Percentiles rank a stretch among this genome's conserved stretches.
Evolutionary conservation across 2,888 invertebrate genomes (phyloP).

Genomic region (Gastracanthus pulcherrimus): DNA sequence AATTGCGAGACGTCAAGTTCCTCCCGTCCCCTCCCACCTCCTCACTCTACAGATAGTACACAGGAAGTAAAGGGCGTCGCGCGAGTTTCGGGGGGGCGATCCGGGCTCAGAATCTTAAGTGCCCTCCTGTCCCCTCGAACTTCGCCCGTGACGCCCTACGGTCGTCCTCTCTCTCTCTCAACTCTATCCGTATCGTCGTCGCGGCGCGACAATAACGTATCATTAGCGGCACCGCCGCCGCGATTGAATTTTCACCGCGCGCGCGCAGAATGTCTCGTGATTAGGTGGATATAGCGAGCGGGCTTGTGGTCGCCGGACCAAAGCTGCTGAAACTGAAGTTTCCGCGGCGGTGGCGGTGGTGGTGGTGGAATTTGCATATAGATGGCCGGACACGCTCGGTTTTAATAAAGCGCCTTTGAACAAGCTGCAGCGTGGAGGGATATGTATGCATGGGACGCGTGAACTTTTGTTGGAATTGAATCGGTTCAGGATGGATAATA

Average conservation of each 20-base stretch:
- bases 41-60: too few species aligned
- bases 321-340: not conserved
- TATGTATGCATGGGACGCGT: slow-evolving; percentile 28
- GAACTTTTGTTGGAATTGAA: slow-evolving; percentile 34
- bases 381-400: slow-evolving; percentile 44
- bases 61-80: too few species aligned
- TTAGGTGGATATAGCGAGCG: slow-evolving; percentile 22
- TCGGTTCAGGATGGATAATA: slow-evolving; percentile 10
- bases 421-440: not conserved
- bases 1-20: slow-evolving; percentile 27
- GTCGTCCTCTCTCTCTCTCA: too few species aligned
- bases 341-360: not conserved
- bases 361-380: slow-evolving; percentile 50
- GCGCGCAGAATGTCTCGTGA: slow-evolving; percentile 22
- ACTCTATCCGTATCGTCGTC: not conserved
- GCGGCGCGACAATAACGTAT: slow-evolving; percentile 41
- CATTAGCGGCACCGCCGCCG: slow-evolving; percentile 21
- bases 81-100: slow-evolving; percentile 1
- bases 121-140: not conserved
- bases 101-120: slow-evolving; percentile 22
- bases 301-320: too few species aligned
- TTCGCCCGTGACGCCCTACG: not conserved
- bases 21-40: not conserved
- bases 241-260: slow-evolving; percentile 39
- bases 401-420: slow-evolving; percentile 51